Conservation (phyloP, 2,113 vertebrate genomes). For the Microtus pennsylvanicus region DNA sequence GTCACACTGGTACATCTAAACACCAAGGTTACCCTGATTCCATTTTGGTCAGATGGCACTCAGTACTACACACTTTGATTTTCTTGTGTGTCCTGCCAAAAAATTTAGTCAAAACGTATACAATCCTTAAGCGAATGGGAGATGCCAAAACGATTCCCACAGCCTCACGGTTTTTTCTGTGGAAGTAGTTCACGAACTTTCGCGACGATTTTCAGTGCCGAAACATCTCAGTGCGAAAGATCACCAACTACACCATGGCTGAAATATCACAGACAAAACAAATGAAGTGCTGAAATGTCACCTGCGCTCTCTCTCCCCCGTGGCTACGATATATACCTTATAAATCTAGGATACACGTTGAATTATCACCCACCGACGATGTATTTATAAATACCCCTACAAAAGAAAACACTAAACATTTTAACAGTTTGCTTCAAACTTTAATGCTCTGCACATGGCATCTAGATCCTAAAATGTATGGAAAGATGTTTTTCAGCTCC, state of each 20-base stretch:
- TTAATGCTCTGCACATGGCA: slow-evolving; percentile 41
- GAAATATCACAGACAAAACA: neutral
- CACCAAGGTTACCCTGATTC: neutral
- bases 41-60: neutral
- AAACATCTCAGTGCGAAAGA: neutral
- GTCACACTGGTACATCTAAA: neutral
- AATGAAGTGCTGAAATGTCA: neutral
- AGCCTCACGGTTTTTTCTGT: neutral
- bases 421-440: slow-evolving; percentile 57
- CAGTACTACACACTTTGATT: neutral
- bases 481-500: neutral
- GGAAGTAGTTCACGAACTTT: slow-evolving; percentile 13
- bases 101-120: neutral
- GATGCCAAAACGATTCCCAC: neutral
- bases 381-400: neutral
- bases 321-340: neutral
- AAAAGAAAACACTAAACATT: slow-evolving; percentile 27
- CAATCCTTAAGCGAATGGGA: neutral
- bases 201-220: neutral
- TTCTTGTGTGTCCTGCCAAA: neutral
- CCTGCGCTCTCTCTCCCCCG: neutral
- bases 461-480: slow-evolving; percentile 59
- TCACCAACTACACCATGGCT: neutral
- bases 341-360: neutral
- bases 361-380: neutral